Evolutionary conservation across 2,888 invertebrate genomes (phyloP), one percentile per base, ranked within the genome.

Genomic region (Drosophila planitibia): DNA sequence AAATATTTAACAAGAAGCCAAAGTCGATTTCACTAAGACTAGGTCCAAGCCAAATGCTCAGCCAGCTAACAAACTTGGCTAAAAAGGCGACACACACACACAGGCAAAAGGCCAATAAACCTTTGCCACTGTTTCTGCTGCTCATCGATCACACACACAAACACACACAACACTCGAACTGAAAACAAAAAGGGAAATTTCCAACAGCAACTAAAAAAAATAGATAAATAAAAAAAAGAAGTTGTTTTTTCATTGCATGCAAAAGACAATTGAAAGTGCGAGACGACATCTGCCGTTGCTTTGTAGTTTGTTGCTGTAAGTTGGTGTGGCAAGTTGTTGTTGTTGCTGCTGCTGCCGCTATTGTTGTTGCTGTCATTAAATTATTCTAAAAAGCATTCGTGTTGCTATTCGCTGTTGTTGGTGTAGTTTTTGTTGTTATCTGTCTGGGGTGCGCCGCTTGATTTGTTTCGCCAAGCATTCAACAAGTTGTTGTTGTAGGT

Each of bases 51-150:
- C 67, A 70, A 70, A 76, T 72, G 69, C 60, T 57, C 63, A 74
- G 68, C 61, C 70, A 67, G 52, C 47, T 19, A 55, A 59, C 65
- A 67, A 78, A 75, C 75, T 75, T 81, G 81, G 74, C 71, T 81
- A 77, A 85, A 81, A 76, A 83, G 68, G 79, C 81, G 84, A 80
- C 81, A 84, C 69, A 83, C 67, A 66, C 59, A 66, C 84, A 83
- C 65, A 79, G 81, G 64, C 87, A 86, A 84, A 86, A 89, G 85
- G 85, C 89, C 85, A 86, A 86, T 86, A 86, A 86, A 89, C 85
- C 85, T 86, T 85, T 84, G 74, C 77, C 68, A 67, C 79, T 75
- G 71, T 72, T 77, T 67, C 19, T 73, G 81, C 60, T 83, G 77
- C 79, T 81, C 85, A 85, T 88, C 88, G 89, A 85, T 88, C 85